phyloP scores from a whole-genome alignment of 2,797 vertebrate species.

The Emydoidea blandingii region DNA sequence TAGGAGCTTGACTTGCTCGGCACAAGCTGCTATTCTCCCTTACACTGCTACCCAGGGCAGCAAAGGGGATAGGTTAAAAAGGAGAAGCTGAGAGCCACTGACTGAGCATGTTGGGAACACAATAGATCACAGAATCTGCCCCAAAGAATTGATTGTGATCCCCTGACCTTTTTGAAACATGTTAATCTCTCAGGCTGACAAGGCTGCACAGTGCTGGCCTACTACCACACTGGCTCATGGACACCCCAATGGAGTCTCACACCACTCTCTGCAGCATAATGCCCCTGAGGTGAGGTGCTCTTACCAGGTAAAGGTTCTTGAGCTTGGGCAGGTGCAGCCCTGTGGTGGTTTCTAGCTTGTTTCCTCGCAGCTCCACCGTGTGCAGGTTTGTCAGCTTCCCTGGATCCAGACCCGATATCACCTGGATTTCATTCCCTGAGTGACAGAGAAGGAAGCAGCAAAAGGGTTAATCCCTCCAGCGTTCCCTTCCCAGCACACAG shows the following conservation, averaged over 20 bases:
- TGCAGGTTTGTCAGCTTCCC: slow-evolving; percentile 84
- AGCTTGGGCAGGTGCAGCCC: slow-evolving; percentile 90
- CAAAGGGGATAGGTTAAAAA: background rate
- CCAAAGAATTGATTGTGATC: background rate
- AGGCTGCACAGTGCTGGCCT: background rate
- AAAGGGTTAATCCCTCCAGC: slow-evolving; percentile 7
- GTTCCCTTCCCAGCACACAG: background rate
- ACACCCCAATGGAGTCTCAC: background rate
- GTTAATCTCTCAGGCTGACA: background rate
- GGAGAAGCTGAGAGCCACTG: background rate
- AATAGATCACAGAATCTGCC: background rate
- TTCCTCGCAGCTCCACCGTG: slow-evolving; percentile 90
- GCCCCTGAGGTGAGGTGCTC: background rate
- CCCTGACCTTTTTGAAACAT: background rate
- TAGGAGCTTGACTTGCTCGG: background rate
- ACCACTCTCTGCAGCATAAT: background rate
- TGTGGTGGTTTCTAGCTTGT: slow-evolving; percentile 86
- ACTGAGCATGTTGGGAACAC: fast-evolving
- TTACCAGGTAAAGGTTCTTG: slow-evolving; percentile 90
- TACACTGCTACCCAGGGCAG: background rate
- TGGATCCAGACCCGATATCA: slow-evolving; percentile 80
- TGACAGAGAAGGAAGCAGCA: slow-evolving; percentile 5
- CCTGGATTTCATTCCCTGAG: slow-evolving; percentile 88
- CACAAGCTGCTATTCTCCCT: background rate
- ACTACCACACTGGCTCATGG: fast-evolving